Evolutionary conservation across 2,888 invertebrate genomes (phyloP), one percentile per base, ranked within the genome.

Genomic region (Phaonia tiefii): DNA sequence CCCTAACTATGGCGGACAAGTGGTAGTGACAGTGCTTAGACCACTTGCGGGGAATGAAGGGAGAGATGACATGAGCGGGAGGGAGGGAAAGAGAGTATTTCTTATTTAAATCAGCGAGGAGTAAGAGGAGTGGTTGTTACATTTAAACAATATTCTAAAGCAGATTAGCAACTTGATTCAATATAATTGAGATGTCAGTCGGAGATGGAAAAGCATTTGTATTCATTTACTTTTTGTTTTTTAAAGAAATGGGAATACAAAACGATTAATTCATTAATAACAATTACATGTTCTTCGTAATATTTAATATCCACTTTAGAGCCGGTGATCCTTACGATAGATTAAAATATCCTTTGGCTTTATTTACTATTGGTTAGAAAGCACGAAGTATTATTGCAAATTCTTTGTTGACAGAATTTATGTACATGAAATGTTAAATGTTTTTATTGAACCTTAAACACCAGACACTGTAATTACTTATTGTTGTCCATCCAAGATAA

Each of bases 1-100:
- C 84, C 86, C 83, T 86, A 87, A 70, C 85, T 86, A 83, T 86
- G 86, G 86, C 84, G 86, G 85, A 84, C 83, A 69, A 78, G 70
- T 69, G 82, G 83, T 75, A 80, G 84, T 69, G 76, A 82, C 71
- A 80, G 83, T 76, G 83, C 79, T 67, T 84, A 79, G 81, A 75
- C 63, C 63, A 63, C 63, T 63, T 63, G 63, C 20, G 71, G 37
- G 65, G 42, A 75, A 66, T 2, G 10, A 13, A 5, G 2, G 44
- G n/a, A 13, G 44, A n/a, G 37, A 37, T 4, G 10, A n/a, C n/a
- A n/a, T n/a, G 37, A 7, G 5, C 37, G 10, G 37, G 10, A 10
- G 37, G 37, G 37, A 37, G 37, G 10, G 37, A 37, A 10, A 37
- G 37, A 37, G 37, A 37, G 37, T 37, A n/a, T n/a, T n/a, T n/a